Conservation (phyloP, 2,113 vertebrate genomes). For the Elephas maximus region DNA sequence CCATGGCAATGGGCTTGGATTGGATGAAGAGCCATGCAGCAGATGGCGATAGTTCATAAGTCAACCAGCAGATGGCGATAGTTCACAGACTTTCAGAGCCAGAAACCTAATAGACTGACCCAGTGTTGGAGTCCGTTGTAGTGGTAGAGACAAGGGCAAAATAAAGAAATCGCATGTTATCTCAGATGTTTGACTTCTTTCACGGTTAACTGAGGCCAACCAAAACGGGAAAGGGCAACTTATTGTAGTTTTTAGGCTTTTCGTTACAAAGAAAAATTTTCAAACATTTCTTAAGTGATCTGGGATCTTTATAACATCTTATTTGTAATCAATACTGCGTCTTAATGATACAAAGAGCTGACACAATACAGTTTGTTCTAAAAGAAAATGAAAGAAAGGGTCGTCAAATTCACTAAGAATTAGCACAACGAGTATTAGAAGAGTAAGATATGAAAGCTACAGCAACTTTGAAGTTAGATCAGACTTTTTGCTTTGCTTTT, state of each 20-base stretch:
- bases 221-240: not conserved
- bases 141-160: not conserved
- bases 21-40: not conserved
- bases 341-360: not conserved
- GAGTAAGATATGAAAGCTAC: not conserved
- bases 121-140: too few relatives aligned
- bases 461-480: not conserved
- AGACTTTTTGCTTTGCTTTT: not conserved
- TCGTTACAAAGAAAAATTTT: not conserved
- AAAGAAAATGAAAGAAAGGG: slow-evolving; percentile 20
- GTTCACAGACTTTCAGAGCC: slow-evolving; percentile 1
- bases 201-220: not conserved
- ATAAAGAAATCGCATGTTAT: not conserved
- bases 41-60: not conserved
- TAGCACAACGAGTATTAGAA: not conserved
- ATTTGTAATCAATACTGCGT: not conserved
- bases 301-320: not conserved
- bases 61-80: slow-evolving; percentile 74
- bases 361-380: not conserved
- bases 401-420: slow-evolving; percentile 13
- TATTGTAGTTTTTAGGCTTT: not conserved
- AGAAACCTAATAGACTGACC: not conserved
- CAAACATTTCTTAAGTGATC: not conserved
- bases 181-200: not conserved
- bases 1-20: too few relatives aligned